These are phyloP conservation scores for Nyctibius bracteatus DNA, from an alignment of 2,113 vertebrate species.

Conservation along the genomic window DNA sequence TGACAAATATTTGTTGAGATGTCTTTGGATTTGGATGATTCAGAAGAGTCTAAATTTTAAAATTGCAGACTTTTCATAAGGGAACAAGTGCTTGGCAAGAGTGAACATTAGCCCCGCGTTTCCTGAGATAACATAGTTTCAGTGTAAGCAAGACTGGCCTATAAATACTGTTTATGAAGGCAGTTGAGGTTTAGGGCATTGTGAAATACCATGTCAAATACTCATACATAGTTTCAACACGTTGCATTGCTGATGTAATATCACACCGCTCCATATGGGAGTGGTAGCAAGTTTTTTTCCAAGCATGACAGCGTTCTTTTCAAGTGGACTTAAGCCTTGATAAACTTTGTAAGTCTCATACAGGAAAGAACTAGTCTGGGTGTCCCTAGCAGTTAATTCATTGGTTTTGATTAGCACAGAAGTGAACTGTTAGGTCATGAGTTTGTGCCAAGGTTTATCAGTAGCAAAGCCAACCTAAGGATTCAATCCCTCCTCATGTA, in stretches of 20 bases:
- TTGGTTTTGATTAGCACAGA: background rate
- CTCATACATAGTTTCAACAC: background rate
- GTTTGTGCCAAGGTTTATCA: background rate
- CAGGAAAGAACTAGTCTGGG: background rate
- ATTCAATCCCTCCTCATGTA: background rate
- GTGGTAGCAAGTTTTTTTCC: background rate
- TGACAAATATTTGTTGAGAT: background rate
- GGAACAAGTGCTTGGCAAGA: background rate
- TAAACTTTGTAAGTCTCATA: background rate
- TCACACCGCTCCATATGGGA: background rate
- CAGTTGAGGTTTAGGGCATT: background rate
- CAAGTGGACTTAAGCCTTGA: background rate
- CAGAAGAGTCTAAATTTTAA: background rate
- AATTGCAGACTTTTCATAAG: background rate
- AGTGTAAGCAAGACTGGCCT: background rate
- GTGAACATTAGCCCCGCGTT: background rate
- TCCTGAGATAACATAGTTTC: background rate
- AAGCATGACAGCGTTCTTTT: background rate
- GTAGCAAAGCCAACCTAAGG: background rate
- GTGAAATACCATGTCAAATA: background rate
- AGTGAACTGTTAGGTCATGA: background rate
- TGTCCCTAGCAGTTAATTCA: background rate
- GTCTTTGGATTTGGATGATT: background rate
- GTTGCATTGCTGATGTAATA: background rate
- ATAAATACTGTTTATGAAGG: conserved; percentile 6